Evolutionary conservation across 2,797 vertebrate species (phyloP).

Genomic region (Rhinophrynus dorsalis): DNA sequence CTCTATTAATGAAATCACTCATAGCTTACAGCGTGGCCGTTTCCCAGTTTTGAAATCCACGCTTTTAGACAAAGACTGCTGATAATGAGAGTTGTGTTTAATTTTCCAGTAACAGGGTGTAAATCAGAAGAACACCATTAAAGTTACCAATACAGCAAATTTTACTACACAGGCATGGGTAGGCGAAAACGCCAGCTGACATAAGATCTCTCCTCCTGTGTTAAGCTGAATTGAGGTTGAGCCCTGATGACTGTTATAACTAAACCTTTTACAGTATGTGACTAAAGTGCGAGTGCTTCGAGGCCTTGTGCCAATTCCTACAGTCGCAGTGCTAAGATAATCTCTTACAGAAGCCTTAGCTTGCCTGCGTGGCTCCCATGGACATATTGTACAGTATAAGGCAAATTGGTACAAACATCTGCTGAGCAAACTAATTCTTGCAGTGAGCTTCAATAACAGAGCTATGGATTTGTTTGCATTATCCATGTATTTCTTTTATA

Average conservation of each 20-base stretch:
- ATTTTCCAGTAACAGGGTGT: slow-evolving; percentile 30
- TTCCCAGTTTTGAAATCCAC: slow-evolving; percentile 4
- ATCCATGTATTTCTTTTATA: background rate
- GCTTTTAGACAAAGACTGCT: slow-evolving; percentile 33
- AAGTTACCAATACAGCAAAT: background rate
- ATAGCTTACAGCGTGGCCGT: slow-evolving; percentile 2
- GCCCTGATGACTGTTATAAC: background rate
- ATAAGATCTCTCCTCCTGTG: background rate
- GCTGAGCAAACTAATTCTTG: background rate
- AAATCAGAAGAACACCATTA: slow-evolving; percentile 9
- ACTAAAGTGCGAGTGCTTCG: background rate
- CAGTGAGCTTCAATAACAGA: background rate
- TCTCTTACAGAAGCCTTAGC: background rate
- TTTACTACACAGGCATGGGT: background rate
- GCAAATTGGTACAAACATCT: background rate
- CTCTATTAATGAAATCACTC: slow-evolving; percentile 43
- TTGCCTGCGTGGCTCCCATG: background rate
- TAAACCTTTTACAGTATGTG: background rate
- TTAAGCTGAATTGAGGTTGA: background rate
- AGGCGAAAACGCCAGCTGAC: background rate
- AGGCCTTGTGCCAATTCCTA: background rate
- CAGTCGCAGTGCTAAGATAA: background rate
- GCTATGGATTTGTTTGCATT: background rate
- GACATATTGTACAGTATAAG: background rate
- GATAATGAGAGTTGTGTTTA: slow-evolving; percentile 25